These are phyloP conservation scores for Ochropacha duplaris DNA, from an alignment of 2,888 invertebrate genomes.

Conservation along the genomic window DNA sequence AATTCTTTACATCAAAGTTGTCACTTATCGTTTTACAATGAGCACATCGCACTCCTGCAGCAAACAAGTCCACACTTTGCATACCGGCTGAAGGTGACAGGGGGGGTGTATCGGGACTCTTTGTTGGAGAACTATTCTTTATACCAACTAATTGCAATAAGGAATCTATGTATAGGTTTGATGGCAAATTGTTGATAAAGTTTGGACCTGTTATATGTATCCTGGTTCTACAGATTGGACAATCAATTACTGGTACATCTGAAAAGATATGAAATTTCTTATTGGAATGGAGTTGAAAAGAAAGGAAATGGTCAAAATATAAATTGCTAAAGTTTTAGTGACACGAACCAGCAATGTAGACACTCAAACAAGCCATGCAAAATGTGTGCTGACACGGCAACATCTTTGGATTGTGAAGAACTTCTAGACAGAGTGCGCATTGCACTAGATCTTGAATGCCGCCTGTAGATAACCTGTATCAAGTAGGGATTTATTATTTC, in stretches of 20 bases:
- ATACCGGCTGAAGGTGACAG: conserved; percentile 29
- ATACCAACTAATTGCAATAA: conserved; percentile 78
- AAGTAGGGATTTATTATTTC: not conserved
- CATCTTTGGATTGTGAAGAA: conserved; percentile 83
- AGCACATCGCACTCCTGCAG: conserved; percentile 56
- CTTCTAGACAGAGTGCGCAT: conserved; percentile 84
- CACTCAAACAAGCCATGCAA: conserved; percentile 83
- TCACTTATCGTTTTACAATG: conserved; percentile 68
- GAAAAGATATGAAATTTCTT: conserved; percentile 28
- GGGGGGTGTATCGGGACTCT: conserved; percentile 42
- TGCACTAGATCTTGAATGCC: conserved; percentile 84
- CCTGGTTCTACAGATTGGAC: conserved; percentile 84
- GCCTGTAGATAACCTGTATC: conserved; percentile 58
- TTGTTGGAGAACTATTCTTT: conserved; percentile 26
- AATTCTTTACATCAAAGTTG: conserved; percentile 54
- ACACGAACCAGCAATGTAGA: conserved; percentile 62
- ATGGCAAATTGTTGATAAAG: conserved; percentile 83
- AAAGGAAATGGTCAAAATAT: not conserved
- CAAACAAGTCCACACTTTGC: conserved; percentile 61
- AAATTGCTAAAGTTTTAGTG: not conserved
- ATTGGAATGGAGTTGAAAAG: not conserved
- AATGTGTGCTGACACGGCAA: conserved; percentile 87
- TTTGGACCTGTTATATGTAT: conserved; percentile 73
- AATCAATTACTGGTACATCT: conserved; percentile 67
- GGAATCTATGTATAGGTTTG: conserved; percentile 86